These are phyloP conservation scores for Cacoxenus indagator DNA, from an alignment of 2,888 invertebrate genomes.

Conservation along the genomic window DNA sequence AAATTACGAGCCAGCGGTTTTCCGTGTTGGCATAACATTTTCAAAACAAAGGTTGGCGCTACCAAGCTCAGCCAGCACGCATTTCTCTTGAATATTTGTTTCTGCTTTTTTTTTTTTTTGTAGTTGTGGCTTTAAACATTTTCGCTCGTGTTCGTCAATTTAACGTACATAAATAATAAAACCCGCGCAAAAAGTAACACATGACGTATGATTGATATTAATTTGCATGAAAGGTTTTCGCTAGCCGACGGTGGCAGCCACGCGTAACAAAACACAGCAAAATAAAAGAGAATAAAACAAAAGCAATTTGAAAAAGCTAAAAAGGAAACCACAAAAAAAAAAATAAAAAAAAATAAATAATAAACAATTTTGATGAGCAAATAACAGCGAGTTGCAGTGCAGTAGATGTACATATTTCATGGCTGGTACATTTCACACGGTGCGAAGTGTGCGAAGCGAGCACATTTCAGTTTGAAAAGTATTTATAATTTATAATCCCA, in stretches of 20 bases:
- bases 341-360: not conserved
- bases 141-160: not conserved
- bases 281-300: no score
- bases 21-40: conserved; percentile 1
- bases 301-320: no score
- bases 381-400: not conserved
- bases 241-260: no score
- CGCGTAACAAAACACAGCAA: no score
- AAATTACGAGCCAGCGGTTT: not conserved
- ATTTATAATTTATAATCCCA: conserved; percentile 10
- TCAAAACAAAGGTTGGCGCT: not conserved
- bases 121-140: not conserved
- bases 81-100: not conserved
- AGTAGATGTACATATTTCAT: not conserved
- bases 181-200: not conserved
- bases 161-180: not conserved
- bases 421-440: conserved; percentile 1
- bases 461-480: not conserved
- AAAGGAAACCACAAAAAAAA: not conserved
- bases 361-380: not conserved
- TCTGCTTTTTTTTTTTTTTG: not conserved
- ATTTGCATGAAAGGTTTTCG: conserved; percentile 16
- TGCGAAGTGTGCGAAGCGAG: not conserved
- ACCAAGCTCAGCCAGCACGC: not conserved
- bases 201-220: conserved; percentile 25